Conservation (phyloP, 1,140 invertebrate species). For the Aphaenogaster rudis region DNA sequence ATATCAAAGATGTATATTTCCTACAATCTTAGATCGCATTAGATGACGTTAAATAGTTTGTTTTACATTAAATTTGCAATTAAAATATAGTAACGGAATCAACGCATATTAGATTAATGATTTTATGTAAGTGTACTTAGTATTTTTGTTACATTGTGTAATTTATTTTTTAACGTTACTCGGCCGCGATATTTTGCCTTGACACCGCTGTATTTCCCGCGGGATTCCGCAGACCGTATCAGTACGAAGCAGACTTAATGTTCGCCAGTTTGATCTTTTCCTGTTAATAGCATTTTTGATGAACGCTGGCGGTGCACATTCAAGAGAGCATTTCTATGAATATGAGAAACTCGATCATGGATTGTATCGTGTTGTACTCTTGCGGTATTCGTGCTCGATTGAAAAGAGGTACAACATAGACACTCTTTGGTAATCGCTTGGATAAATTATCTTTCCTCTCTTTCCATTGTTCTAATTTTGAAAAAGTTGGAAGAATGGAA, state of each 20-base stretch:
- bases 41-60: background rate
- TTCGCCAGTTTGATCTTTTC: slow-evolving; percentile 34
- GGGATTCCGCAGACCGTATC: background rate
- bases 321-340: slow-evolving; percentile 27
- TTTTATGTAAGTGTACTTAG: background rate
- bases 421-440: background rate
- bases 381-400: background rate
- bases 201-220: background rate
- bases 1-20: background rate
- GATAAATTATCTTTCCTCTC: background rate
- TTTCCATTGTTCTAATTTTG: background rate
- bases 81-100: background rate
- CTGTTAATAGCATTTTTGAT: slow-evolving; percentile 50
- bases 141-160: background rate
- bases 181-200: background rate
- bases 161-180: slow-evolving; percentile 3
- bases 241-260: background rate
- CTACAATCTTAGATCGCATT: background rate
- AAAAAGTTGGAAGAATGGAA: background rate
- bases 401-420: background rate
- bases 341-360: slow-evolving; percentile 23
- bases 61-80: slow-evolving; percentile 8
- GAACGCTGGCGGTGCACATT: slow-evolving; percentile 18
- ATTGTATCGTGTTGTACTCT: background rate
- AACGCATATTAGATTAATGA: background rate